These are phyloP conservation scores for Stegodyphus dumicola DNA, from an alignment of 1,140 invertebrate genomes.

Conservation along the genomic window DNA sequence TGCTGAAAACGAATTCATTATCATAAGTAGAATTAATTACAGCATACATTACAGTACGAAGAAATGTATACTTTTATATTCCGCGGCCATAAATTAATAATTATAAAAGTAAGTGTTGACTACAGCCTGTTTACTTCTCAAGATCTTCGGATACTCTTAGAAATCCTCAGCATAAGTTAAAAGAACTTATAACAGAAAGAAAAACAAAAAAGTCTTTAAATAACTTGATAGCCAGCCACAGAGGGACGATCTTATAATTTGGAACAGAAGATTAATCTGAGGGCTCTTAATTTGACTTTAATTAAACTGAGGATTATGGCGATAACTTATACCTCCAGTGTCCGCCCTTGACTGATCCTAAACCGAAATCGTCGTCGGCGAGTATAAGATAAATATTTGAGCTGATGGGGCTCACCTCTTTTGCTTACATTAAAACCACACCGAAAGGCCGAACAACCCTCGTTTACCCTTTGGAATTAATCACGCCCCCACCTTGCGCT, in stretches of 20 bases:
- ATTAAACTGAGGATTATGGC: constrained; percentile 39
- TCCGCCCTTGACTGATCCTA: not conserved
- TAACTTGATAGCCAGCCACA: not conserved
- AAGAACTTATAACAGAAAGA: no score
- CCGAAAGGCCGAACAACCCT: constrained; percentile 11
- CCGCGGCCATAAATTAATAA: no score
- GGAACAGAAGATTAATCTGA: constrained; percentile 37
- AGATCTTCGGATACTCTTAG: no score
- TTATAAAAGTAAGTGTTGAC: no score
- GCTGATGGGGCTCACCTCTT: constrained; percentile 25
- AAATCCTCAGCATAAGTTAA: no score
- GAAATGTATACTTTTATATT: no score
- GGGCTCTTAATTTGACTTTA: constrained; percentile 44
- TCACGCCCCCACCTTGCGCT: constrained; percentile 24
- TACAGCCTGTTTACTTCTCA: no score
- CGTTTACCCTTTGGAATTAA: constrained; percentile 34
- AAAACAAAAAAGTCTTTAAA: not conserved
- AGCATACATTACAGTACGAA: no score
- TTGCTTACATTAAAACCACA: constrained; percentile 28
- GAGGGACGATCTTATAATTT: not conserved
- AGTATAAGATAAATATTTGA: constrained; percentile 45
- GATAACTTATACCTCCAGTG: constrained; percentile 11
- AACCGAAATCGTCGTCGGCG: not conserved
- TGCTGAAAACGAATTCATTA: no score
- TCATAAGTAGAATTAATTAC: no score